phyloP scores from a whole-genome alignment of 1,140 invertebrate species.

The Drosophila insularis region DNA sequence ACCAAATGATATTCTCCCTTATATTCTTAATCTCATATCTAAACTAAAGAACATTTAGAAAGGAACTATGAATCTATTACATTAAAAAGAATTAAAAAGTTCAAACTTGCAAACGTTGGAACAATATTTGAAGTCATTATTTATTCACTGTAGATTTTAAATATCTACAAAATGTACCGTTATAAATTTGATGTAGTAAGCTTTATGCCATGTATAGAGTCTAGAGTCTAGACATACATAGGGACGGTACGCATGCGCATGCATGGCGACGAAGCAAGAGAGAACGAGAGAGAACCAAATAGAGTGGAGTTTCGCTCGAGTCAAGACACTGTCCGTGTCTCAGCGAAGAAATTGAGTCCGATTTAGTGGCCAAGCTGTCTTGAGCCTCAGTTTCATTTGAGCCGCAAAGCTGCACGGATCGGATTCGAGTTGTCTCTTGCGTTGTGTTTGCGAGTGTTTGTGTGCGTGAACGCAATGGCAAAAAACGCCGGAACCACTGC shows the following conservation, averaged over 20 bases:
- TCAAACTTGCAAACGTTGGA: background rate
- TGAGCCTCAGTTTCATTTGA: conserved; percentile 46
- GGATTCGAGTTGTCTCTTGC: conserved; percentile 21
- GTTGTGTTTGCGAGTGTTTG: background rate
- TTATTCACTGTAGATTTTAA: background rate
- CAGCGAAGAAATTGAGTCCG: conserved; percentile 27
- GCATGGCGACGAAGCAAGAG: background rate
- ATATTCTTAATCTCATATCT: conserved; percentile 14
- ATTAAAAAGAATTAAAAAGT: too few relatives aligned
- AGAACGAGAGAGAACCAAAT: conserved; percentile 19
- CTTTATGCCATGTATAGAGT: background rate
- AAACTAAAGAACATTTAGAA: background rate
- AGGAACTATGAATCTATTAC: too few relatives aligned
- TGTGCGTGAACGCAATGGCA: conserved; percentile 12
- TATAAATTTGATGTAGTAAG: background rate
- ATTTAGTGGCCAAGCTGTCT: conserved; percentile 26
- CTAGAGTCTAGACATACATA: conserved; percentile 48
- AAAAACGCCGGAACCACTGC: conserved; percentile 46
- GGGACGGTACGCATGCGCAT: conserved; percentile 48
- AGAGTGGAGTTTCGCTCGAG: conserved; percentile 19
- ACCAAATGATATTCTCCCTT: too few relatives aligned
- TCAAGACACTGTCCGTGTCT: background rate
- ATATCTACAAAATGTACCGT: conserved; percentile 12
- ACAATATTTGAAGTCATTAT: background rate
- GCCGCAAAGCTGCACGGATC: conserved; percentile 43